phyloP scores from a whole-genome alignment of 2,797 vertebrate genomes.

The Rhabdophis nuchalis region DNA sequence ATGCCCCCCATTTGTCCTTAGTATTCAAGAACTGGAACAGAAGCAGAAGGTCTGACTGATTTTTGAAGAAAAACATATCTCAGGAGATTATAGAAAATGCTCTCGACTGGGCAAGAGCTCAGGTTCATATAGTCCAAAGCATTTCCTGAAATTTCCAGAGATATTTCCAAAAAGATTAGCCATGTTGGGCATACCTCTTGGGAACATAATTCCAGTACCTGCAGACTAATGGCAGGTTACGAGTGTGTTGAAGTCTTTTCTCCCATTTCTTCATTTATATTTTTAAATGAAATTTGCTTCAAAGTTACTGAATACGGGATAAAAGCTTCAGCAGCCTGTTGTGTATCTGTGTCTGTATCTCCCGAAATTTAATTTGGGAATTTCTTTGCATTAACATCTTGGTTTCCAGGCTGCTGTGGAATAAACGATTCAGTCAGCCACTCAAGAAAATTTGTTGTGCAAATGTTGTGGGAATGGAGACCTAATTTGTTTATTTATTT shows the following conservation, averaged over 20 bases:
- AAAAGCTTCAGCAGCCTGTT: background rate
- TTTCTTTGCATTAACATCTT: background rate
- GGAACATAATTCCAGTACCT: background rate
- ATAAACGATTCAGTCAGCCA: background rate
- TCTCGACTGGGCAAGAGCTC: background rate
- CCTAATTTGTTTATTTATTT: background rate
- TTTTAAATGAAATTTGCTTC: background rate
- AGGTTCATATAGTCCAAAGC: background rate
- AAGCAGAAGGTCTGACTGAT: background rate
- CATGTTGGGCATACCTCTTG: background rate
- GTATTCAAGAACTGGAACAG: background rate
- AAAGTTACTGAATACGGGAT: background rate
- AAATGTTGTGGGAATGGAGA: background rate
- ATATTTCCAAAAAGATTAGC: background rate
- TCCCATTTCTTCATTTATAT: background rate
- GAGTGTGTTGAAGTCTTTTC: background rate
- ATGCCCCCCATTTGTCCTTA: background rate
- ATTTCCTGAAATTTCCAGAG: background rate
- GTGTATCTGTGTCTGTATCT: background rate
- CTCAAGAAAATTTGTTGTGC: background rate
- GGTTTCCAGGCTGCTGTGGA: background rate
- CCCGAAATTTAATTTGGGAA: background rate
- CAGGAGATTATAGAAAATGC: background rate
- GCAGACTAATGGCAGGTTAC: background rate
- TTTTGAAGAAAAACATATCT: background rate